Evolutionary conservation across 2,113 vertebrate genomes (phyloP).

Genomic region (Ardeotis arabs): DNA sequence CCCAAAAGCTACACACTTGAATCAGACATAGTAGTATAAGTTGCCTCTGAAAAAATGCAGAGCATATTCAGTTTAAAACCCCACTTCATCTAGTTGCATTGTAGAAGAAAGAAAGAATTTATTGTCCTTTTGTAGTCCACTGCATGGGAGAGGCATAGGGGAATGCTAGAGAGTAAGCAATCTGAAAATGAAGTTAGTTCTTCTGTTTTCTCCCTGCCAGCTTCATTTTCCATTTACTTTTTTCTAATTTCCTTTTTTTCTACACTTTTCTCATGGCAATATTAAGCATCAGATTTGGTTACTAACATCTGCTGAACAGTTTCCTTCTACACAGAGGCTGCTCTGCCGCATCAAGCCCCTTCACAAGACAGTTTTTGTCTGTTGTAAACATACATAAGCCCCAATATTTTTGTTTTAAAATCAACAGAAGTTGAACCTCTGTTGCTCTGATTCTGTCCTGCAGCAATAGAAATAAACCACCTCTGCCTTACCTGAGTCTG

Average conservation of each 20-base stretch:
- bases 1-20: background rate
- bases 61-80: background rate
- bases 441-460: background rate
- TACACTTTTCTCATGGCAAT: background rate
- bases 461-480: background rate
- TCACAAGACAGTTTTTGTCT: background rate
- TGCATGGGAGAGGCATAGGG: fast-evolving
- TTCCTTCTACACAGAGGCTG: background rate
- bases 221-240: background rate
- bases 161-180: background rate
- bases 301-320: background rate
- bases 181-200: background rate
- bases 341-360: background rate
- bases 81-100: background rate
- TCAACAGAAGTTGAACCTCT: background rate
- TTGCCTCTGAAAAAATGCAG: background rate
- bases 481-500: background rate
- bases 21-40: background rate
- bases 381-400: background rate
- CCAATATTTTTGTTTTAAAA: background rate
- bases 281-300: background rate
- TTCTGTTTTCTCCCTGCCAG: background rate
- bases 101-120: background rate
- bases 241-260: background rate
- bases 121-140: background rate